Evolutionary conservation across 2,888 invertebrate genomes (phyloP), one percentile per base, ranked within the genome.

Genomic region (Trachelus troglodyta): DNA sequence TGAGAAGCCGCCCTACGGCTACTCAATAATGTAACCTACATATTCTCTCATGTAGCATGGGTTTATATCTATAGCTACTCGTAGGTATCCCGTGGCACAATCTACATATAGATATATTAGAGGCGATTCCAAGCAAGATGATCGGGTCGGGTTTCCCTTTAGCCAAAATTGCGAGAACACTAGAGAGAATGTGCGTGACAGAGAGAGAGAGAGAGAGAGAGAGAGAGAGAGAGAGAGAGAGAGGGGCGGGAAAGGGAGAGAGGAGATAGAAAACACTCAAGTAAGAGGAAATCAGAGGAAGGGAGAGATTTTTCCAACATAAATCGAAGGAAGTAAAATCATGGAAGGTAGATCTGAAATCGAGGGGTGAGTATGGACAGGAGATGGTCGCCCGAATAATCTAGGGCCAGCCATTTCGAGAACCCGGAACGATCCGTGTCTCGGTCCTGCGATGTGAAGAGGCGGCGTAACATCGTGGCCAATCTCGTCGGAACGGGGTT

Each of bases 401-500:
- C 9, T 56, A 23, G 56, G 23, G 23, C 23, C 56, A 23, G 56
- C 56, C 23, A 56, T 56, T 56, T 56, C 23, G 56, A 56, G 23
- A 56, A 23, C 56, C 56, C 2, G 23, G 15, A 56, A 56, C 23
- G 56, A 56, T 56, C 23, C 56, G 56, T 6, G 56, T 56, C 56
- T 56, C 1, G 56, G 23, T 23, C 56, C 56, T 9, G 56, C 9
- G 56, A 9, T 56, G 15, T 9, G 56, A 15, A 34, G 30, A 69
- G 15, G 69, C n/a, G 69, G 30, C 68, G 68, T 34, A 34, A 69
- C 40, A 76, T 76, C 68, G 69, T 33, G 74, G 30, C 31, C 74
- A 37, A 74, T 74, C 23, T 37, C 30, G 30, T 37, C 30, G 74
- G 30, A 30, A 30, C 74, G 15, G 74, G 74, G 74, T 71, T 71